These are phyloP conservation scores for Noctilio leporinus DNA, from an alignment of 2,113 vertebrate genomes.

Conservation along the genomic window DNA sequence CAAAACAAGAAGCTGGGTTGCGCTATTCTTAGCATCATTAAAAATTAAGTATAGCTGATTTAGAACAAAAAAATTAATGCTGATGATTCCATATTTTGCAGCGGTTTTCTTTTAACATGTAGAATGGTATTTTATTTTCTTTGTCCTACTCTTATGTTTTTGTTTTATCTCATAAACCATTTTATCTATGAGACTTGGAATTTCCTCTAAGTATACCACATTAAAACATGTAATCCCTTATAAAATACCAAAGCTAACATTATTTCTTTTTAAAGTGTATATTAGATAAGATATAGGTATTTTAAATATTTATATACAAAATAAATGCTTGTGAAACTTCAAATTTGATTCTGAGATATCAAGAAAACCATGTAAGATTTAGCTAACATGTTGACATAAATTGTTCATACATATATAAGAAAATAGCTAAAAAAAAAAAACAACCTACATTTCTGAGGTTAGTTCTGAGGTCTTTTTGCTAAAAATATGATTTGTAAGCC, in stretches of 20 bases:
- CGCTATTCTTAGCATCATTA: conserved; percentile 57
- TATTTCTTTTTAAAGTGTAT: background rate
- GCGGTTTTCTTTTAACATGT: background rate
- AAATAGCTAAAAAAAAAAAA: background rate
- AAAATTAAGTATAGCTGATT: conserved; percentile 63
- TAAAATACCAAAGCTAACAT: background rate
- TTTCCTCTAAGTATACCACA: background rate
- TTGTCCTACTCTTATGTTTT: background rate
- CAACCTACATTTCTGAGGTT: background rate
- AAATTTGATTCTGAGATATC: background rate
- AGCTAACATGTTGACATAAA: background rate
- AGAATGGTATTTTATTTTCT: background rate
- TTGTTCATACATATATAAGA: background rate
- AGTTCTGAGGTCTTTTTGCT: background rate
- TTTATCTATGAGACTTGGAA: background rate
- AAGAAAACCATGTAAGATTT: background rate
- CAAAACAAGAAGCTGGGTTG: conserved; percentile 50
- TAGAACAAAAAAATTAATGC: conserved; percentile 59
- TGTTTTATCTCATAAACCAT: background rate
- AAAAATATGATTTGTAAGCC: background rate
- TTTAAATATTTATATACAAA: background rate
- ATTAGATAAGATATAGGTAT: background rate
- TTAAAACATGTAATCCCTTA: background rate
- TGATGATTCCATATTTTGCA: background rate
- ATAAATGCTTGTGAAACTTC: background rate